Evolutionary conservation across 2,797 vertebrate genomes (phyloP), one percentile per base, ranked within the genome.

Genomic region (Malurus splendens): DNA sequence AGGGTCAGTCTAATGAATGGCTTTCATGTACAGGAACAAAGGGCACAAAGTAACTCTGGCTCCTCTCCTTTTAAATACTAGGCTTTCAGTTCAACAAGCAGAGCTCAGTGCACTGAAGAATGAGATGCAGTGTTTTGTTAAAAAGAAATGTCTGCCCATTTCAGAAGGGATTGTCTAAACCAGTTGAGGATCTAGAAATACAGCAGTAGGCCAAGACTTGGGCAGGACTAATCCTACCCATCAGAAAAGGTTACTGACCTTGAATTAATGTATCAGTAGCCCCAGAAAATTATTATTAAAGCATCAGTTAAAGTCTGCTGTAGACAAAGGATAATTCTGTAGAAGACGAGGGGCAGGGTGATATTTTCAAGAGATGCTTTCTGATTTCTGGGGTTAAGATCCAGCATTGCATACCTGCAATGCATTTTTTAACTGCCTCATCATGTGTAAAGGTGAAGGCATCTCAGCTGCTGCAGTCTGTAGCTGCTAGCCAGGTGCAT

Each of bases 1-100:
- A 73, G 76, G 82, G 76, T 50, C 75, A 54, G 44, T 42, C 68
- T 93, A 76, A 89, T 88, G 71, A 95, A 39, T 51, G 50, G 48
- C 70, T 94, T 96, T 93, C 51, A 28, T 48, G 42, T 87, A 36
- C 18, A 65, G 85, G 65, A 91, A 75, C 50, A 92, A 83, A 67
- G 52, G 85, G 64, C 79, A 82, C 61, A 78, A 47, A 80, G 62
- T 48, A 71, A 79, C 52, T 84, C 44, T 7, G 28, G 28, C 22
- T 57, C 27, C 66, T 62, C 1, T 68, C 60, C 41, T 38, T 67
- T 76, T 85, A 86, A 92, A 89, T 83, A 48, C 51, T 25, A 47
- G 86, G 56, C 42, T 91, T 84, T 52, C 28, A 51, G 64, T 77
- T 82, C 23, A 44, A 23, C 65, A 72, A 57, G 5, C 38, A 51